Evolutionary conservation across 2,797 vertebrate species (phyloP), one percentile per base, ranked within the genome.

Genomic region (Tangara arthus): DNA sequence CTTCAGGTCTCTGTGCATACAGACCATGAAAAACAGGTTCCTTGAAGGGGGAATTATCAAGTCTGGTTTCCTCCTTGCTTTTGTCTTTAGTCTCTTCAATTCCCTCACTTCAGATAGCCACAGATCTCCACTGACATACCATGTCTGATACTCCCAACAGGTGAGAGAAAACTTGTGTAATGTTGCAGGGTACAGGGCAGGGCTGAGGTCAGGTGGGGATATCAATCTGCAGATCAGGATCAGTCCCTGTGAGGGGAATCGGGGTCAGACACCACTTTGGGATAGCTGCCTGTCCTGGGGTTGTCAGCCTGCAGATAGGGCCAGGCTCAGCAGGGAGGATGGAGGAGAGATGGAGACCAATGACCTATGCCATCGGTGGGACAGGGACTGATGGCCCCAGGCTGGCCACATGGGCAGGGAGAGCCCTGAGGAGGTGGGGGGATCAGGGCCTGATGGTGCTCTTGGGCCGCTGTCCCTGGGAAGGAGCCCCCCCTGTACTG

Each of bases 21-120:
- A 75, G 78, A 92, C 82, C 39, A 2, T 60, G 94, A 88, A 94
- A 93, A 93, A 90, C 95, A 88, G 85, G 91, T 93, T 96, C 69
- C 61, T 81, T 85, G 68, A 64, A 87, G 87, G 84, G 44, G 41
- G 32, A 91, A 85, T 89, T 85, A 87, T 5, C 79, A n/a, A 41
- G 82, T 75, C 89, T 80, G 42, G 44, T 86, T 96, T 94, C 93
- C 82, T 87, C 64, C 44, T 85, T 77, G 64, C 64, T 91, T 92
- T 82, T 85, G 75, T 59, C 87, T 93, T 63, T 35, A 44, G 84
- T 70, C 22, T 92, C 41, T 65, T 66, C 52, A 89, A 22, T 75
- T 87, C 68, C 37, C 7, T 79, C 75, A 34, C 42, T 44, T 64
- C 46, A 66, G 46, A 46, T 77, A 85, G 68, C 76, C 57, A 49